Base-by-base conservation (phyloP, 2,113 vertebrate genomes). In the Heterotis niloticus region DNA sequence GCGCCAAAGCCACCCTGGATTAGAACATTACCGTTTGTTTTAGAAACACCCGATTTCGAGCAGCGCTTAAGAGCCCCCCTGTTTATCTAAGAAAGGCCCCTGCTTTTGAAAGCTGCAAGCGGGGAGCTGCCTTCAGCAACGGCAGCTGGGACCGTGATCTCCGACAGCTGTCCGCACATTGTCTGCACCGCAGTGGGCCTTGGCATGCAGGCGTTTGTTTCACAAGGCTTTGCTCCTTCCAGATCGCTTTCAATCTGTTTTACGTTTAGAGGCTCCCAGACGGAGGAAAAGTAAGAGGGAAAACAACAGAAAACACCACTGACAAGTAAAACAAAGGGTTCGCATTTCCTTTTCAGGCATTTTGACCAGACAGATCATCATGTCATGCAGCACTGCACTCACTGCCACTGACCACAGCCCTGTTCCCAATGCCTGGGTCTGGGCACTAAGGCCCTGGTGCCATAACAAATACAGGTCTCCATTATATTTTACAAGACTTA, bases 101-200 rank as follows among this genome's bases (percentile, higher is more conserved):
- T 51, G 77, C 62, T 88, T 84, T 84, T 84, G 84, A 82, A 87
- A 79, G 80, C 83, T 20, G 56, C 81, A 69, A 77, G 80, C 82
- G 82, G 84, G 85, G 85, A 89, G 85, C 86, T 78, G 78, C 69
- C 66, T 66, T 64, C 24, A 60, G 67, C 80, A 83, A 78, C 82
- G 86, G 79, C 84, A 85, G 88, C 84, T 88, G 85, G 88, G 86
- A 84, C 83, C 26, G 69, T 88, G 87, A 91, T 91, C 88, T 85
- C 81, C 71, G 84, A 87, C 91, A 92, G 89, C 88, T 91, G 91
- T 86, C 88, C 80, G 78, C 81, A 85, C 81, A 87, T 89, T 90
- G 87, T 77, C 82, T 78, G 64, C 87, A 86, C 54, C 54, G 17
- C 54, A 14, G 72, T 24, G 17, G 24, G 5, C 14, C 52, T 26